Conservation (phyloP, 2,888 invertebrate genomes). For the Margaritifera margaritifera region DNA sequence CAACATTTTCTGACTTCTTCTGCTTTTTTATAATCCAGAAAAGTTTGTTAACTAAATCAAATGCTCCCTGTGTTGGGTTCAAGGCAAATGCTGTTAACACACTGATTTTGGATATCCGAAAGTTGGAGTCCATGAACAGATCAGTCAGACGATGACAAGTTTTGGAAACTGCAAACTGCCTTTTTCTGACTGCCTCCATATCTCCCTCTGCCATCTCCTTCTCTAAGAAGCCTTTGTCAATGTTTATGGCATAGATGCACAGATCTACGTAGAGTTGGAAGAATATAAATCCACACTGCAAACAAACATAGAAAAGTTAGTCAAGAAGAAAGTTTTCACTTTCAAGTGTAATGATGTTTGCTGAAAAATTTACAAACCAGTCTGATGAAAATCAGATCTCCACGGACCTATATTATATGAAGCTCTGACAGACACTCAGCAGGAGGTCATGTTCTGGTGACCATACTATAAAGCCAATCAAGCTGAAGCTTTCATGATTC, state of each 20-base stretch:
- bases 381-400: too few relatives aligned
- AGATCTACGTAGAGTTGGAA: constrained; percentile 64
- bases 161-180: constrained; percentile 48
- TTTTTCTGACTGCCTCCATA: constrained; percentile 39
- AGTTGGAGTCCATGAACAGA: constrained; percentile 53
- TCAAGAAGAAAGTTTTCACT: too few relatives aligned
- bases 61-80: constrained; percentile 46
- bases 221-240: constrained; percentile 63
- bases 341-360: too few relatives aligned
- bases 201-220: constrained; percentile 45
- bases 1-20: constrained; percentile 28
- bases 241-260: constrained; percentile 63
- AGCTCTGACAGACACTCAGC: too few relatives aligned
- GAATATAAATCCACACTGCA: constrained; percentile 63
- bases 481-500: too few relatives aligned
- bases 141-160: constrained; percentile 57
- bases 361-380: too few relatives aligned
- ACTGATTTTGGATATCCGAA: constrained; percentile 53
- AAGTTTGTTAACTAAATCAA: constrained; percentile 45
- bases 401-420: too few relatives aligned
- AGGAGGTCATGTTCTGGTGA: too few relatives aligned
- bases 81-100: constrained; percentile 61
- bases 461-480: too few relatives aligned
- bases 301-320: constrained; percentile 6
- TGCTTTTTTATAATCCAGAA: constrained; percentile 43